A percentile compares a stretch with the other conserved stretches of the same genome.
Evolutionary conservation across 30 jellyfish, hydroid and myxozoan genomes (phyloP).

Genomic region (Euphysa ruthae): DNA sequence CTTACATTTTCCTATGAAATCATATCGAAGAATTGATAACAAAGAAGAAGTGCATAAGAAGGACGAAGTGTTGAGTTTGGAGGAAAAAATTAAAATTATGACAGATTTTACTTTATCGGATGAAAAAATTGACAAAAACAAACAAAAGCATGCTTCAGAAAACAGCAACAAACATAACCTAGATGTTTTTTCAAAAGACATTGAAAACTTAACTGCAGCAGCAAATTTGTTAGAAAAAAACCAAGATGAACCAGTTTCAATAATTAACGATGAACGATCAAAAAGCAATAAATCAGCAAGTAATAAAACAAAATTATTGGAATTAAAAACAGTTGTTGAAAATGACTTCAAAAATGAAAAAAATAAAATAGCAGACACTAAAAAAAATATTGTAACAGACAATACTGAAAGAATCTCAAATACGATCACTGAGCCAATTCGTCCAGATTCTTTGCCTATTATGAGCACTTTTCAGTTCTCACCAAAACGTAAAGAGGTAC

Average conservation of each 20-base stretch:
- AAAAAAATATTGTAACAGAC: too few relatives aligned
- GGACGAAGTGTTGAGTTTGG: too few relatives aligned
- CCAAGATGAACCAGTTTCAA: background rate
- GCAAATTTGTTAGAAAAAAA: too few relatives aligned
- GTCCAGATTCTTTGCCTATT: conserved; percentile 2
- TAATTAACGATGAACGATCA: background rate
- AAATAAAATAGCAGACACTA: too few relatives aligned
- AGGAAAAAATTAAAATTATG: background rate
- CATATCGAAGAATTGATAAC: conserved; percentile 14
- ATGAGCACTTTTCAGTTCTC: background rate
- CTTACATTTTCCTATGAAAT: conserved; percentile 38
- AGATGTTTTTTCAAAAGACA: background rate
- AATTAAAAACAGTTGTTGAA: background rate
- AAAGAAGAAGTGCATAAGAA: background rate
- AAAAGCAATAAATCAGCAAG: background rate
- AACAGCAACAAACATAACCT: too few relatives aligned
- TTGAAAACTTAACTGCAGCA: too few relatives aligned
- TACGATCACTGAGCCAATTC: background rate
- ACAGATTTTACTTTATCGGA: too few relatives aligned
- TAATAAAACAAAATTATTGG: background rate
- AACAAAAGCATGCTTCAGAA: background rate
- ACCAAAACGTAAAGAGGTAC: conserved; percentile 8
- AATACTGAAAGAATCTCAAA: too few relatives aligned
- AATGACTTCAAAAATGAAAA: too few relatives aligned
- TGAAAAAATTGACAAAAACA: background rate